A percentile compares a stretch with the other conserved stretches of the same genome.
These are phyloP conservation scores for Vireo altiloquus DNA, from an alignment of 2,113 vertebrate genomes.

Conservation along the genomic window DNA sequence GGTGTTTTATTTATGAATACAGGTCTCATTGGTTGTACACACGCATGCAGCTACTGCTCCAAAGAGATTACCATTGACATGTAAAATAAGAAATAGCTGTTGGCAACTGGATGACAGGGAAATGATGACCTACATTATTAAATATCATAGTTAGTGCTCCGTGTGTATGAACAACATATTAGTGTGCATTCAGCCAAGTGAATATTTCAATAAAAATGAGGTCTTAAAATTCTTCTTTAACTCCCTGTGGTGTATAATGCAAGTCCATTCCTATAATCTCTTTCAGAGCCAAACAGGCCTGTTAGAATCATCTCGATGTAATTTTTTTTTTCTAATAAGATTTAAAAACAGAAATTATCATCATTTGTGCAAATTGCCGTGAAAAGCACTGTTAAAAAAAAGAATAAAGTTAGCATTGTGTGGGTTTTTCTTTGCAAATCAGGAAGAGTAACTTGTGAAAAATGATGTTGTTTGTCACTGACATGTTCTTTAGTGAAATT, in stretches of 20 bases:
- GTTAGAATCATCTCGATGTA: not conserved
- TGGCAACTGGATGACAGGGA: not conserved
- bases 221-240: not conserved
- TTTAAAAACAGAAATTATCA: not conserved
- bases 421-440: not conserved
- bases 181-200: not conserved
- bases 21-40: not conserved
- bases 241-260: not conserved
- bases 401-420: not conserved
- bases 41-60: not conserved
- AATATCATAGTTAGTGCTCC: not conserved
- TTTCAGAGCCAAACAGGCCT: not conserved
- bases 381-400: not conserved
- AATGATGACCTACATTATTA: not conserved
- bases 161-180: not conserved
- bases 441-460: not conserved
- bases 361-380: not conserved
- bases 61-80: not conserved
- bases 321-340: not conserved
- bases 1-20: not conserved
- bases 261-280: not conserved
- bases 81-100: not conserved
- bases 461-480: not conserved
- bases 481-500: not conserved
- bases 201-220: not conserved